These are phyloP conservation scores for Dasypolia templi DNA, from an alignment of 2,888 invertebrate species.

Conservation along the genomic window DNA sequence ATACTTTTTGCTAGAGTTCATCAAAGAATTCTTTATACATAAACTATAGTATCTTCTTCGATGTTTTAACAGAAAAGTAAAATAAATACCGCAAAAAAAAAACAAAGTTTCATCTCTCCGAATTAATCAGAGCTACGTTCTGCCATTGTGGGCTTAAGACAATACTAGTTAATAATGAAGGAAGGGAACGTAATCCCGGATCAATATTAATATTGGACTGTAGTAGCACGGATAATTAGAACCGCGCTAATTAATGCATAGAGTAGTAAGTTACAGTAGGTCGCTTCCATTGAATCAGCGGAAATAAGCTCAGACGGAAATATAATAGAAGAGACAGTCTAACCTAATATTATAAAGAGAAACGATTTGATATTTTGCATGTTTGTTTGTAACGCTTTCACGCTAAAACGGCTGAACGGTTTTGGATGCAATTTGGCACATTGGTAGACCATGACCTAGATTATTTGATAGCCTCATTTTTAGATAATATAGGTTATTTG, in stretches of 20 bases:
- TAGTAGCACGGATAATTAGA: conserved; percentile 40
- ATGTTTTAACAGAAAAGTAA: conserved; percentile 15
- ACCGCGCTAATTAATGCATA: conserved; percentile 30
- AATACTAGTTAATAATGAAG: conserved; percentile 36
- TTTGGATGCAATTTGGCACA: no score
- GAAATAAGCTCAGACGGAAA: background rate
- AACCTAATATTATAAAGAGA: no score
- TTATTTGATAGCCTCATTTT: no score
- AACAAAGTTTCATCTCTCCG: conserved; percentile 17
- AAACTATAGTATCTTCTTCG: background rate
- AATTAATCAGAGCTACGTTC: conserved; percentile 37
- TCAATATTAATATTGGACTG: conserved; percentile 56
- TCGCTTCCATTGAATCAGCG: background rate
- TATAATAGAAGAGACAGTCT: background rate
- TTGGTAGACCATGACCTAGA: no score
- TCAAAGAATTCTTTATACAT: background rate
- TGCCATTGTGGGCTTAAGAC: conserved; percentile 38
- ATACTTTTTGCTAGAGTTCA: background rate
- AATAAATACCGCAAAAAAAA: background rate
- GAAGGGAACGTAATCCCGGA: conserved; percentile 43
- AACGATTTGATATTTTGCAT: no score
- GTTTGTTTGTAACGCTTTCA: no score
- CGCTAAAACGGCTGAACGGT: no score
- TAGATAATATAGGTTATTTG: no score
- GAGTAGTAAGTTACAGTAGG: background rate